Base-by-base conservation (phyloP, 2,888 invertebrate species). In the Poecilus cupreus region DNA sequence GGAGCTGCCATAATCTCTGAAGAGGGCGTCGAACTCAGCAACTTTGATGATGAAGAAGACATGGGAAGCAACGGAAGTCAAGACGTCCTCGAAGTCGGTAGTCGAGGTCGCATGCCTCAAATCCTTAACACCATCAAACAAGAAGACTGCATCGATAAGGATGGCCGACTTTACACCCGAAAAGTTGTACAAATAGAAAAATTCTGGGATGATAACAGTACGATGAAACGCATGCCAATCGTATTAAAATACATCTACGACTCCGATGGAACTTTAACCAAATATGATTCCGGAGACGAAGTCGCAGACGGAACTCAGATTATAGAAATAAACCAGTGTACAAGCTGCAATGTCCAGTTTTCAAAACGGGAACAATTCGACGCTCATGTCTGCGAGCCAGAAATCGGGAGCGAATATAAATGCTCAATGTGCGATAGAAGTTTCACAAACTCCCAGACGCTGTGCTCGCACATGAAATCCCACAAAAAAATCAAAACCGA, bases 401-500 rank as follows among this genome's bases (percentile, higher is more conserved):
- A 83, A 70, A 82, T 81, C 22, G 78, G 82, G 26, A 83, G 82
- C 24, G 78, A 81, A 37, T 91, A 90, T 83, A 84, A 88, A 11
- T 91, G 91, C 83, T 86, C 88, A 0, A 89, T 90, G 11, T 92
- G 92, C 85, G 88, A 90, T 11, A 89, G 90, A 18, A 87, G 88
- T 1, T 92, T 91, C 85, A 90, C 90, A 70, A 91, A 89, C 82
- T 87, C 91, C 0, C 92, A 92, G 84, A 93, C 92, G 0, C 86
- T 94, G 54, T 91, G 91, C 82, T 89, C 91, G 0, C 94, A 94
- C 84, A 91, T 92, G 90, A 92, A 92, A 85, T 89, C 90, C 0
- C 93, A 93, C 86, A 91, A 91, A 85, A 82, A 82, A 11, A 83
- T 84, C 20, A 82, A 83, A 51, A 79, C 39, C 85, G 87, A 18